Percentiles rank a stretch among this genome's conserved stretches.
phyloP scores from a whole-genome alignment of 2,113 vertebrate species.

The Gymnogyps californianus region DNA sequence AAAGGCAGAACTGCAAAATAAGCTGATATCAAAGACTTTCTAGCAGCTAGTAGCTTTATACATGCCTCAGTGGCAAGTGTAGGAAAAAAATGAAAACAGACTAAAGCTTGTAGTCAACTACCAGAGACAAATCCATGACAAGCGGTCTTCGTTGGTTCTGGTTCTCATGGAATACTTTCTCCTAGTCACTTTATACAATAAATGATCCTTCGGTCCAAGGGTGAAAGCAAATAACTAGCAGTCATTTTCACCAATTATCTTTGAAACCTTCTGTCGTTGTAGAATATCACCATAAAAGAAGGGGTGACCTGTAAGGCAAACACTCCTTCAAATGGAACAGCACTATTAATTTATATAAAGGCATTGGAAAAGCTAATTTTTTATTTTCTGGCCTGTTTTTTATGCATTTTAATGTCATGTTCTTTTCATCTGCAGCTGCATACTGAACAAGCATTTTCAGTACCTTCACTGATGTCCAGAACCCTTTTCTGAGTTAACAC shows the following conservation, averaged over 20 bases:
- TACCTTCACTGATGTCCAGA: not conserved
- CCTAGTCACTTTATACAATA: not conserved
- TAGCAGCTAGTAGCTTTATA: not conserved
- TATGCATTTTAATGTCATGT: not conserved
- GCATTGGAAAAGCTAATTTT: not conserved
- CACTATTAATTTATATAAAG: not conserved
- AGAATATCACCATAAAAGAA: not conserved
- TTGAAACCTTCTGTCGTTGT: not conserved
- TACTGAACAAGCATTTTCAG: accelerated
- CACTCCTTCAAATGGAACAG: not conserved
- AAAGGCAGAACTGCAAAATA: not conserved
- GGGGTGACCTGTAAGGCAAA: not conserved
- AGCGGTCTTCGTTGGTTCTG: not conserved
- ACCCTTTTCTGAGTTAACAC: not conserved
- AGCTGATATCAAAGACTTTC: not conserved
- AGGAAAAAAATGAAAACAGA: not conserved
- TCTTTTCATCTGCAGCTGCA: not conserved
- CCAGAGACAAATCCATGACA: not conserved
- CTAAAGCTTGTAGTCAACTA: not conserved
- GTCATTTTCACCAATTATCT: not conserved
- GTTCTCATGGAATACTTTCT: not conserved
- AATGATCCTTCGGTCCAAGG: not conserved
- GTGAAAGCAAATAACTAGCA: not conserved
- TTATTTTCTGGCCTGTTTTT: not conserved
- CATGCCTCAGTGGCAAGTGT: not conserved